Percentiles rank a stretch among this genome's conserved stretches.
phyloP scores from a whole-genome alignment of 2,888 invertebrate genomes.

The Ferdinandea cuprea region DNA sequence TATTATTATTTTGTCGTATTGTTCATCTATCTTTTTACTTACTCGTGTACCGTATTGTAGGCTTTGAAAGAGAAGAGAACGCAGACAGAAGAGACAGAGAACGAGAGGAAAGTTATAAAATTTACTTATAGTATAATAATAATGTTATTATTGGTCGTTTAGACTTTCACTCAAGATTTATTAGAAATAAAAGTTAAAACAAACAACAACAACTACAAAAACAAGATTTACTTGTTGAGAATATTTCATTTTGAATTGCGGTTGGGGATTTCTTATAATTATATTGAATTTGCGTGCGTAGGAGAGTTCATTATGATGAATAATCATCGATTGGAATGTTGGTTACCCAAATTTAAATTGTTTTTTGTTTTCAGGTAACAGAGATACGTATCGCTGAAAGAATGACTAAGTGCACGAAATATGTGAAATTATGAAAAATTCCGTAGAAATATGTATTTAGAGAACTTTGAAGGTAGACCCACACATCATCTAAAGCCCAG shows the following conservation, averaged over 20 bases:
- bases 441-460: too few relatives aligned
- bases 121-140: conserved; percentile 68
- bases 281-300: conserved; percentile 8
- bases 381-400: too few relatives aligned
- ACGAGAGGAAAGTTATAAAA: conserved; percentile 10
- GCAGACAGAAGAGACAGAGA: too few relatives aligned
- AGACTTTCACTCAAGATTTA: conserved; percentile 73
- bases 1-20: conserved; percentile 26
- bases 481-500: too few relatives aligned
- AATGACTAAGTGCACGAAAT: too few relatives aligned
- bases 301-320: neutral
- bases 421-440: too few relatives aligned
- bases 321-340: neutral
- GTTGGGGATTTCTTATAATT: neutral
- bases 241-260: neutral
- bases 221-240: conserved; percentile 43
- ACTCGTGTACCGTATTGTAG: conserved; percentile 7
- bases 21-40: neutral
- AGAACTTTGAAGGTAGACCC: too few relatives aligned
- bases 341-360: neutral
- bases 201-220: too few relatives aligned
- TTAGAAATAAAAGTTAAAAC: conserved; percentile 71
- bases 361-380: too few relatives aligned
- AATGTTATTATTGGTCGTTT: conserved; percentile 68
- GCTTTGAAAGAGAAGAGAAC: neutral